Evolutionary conservation across 2,797 vertebrate species (phyloP).

Genomic region (Microtus obscurus): DNA sequence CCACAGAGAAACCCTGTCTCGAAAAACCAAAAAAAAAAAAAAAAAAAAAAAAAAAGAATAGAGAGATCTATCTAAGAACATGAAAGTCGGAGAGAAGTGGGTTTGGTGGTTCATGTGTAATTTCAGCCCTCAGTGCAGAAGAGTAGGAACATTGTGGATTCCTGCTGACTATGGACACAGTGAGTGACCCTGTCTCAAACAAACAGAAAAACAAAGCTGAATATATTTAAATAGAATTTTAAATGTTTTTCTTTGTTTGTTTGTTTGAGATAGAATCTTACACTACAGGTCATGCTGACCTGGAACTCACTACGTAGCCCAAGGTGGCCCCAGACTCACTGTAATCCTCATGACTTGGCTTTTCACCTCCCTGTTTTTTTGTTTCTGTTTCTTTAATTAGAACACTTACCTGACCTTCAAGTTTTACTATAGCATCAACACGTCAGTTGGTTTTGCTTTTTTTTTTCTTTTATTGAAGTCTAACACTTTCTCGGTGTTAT

Average conservation of each 20-base stretch:
- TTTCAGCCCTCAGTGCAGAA: background rate
- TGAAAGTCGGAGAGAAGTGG: no score
- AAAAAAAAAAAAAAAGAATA: no score
- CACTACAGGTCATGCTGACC: background rate
- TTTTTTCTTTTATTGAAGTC: conserved; percentile 8
- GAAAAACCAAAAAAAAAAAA: no score
- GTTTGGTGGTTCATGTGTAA: background rate
- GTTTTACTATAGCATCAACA: background rate
- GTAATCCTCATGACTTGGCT: background rate
- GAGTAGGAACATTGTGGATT: background rate
- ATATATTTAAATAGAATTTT: background rate
- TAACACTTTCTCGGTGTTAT: background rate
- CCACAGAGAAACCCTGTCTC: no score
- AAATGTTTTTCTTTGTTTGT: background rate
- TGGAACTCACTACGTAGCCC: background rate
- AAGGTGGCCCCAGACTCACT: background rate
- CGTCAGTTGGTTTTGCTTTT: background rate
- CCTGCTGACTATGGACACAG: background rate
- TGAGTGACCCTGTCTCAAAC: no score
- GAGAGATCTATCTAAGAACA: background rate
- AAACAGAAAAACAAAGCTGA: background rate
- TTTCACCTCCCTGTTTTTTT: background rate
- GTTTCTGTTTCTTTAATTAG: background rate
- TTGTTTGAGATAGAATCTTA: background rate
- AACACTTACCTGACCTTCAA: background rate